A percentile compares a stretch with the other conserved stretches of the same genome.
phyloP scores from a whole-genome alignment of 2,797 vertebrate genomes.

The Phyllotis vaccarum region DNA sequence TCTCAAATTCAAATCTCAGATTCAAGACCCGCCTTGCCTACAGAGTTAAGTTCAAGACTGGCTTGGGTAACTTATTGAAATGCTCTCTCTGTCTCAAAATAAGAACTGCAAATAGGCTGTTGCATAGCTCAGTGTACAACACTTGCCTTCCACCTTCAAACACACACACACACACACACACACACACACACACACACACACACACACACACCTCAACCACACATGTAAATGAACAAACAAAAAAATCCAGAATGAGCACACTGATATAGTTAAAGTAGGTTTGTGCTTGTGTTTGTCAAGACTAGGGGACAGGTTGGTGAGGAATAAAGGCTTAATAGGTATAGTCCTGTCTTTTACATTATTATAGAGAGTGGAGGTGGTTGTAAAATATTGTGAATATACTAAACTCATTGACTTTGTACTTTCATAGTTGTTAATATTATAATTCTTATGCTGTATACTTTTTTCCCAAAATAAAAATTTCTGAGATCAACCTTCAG shows the following conservation, averaged over 20 bases:
- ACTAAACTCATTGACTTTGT: slow-evolving; percentile 7
- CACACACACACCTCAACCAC: not conserved
- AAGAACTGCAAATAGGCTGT: not conserved
- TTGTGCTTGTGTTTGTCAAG: not conserved
- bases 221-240: not conserved
- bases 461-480: slow-evolving; percentile 34
- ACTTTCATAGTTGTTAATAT: slow-evolving; percentile 43
- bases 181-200: not conserved
- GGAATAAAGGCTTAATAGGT: not conserved
- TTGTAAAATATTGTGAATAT: not conserved
- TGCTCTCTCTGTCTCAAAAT: not conserved
- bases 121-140: not conserved
- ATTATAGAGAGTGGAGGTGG: not conserved
- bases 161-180: not conserved
- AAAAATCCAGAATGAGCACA: not conserved
- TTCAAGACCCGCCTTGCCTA: not conserved
- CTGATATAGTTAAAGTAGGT: not conserved
- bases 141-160: not conserved
- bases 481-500: slow-evolving; percentile 27
- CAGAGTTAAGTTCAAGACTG: not conserved
- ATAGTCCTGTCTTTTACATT: not conserved
- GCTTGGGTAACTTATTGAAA: not conserved
- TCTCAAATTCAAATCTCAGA: not conserved
- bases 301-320: not conserved
- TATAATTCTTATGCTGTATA: not conserved